Evolutionary conservation across 2,797 vertebrate species (phyloP).

Genomic region (Melanotaenia nigrans): DNA sequence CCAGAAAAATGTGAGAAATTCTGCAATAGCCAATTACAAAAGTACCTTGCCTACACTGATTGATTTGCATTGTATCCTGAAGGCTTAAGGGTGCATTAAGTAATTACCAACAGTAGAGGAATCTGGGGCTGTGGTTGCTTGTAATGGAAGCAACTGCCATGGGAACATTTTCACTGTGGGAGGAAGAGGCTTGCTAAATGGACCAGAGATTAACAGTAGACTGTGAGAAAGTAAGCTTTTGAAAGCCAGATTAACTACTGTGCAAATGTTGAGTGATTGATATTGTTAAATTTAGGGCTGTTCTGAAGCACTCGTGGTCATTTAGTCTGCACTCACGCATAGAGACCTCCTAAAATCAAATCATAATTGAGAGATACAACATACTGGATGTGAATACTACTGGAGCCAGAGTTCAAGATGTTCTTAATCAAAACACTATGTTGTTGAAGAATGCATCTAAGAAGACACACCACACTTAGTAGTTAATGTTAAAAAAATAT

Average conservation of each 20-base stretch:
- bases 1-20: constrained; percentile 41
- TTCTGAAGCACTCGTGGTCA: constrained; percentile 23
- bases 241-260: constrained; percentile 63
- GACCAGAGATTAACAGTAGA: constrained; percentile 63
- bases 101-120: constrained; percentile 68
- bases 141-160: constrained; percentile 66
- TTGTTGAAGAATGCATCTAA: neutral
- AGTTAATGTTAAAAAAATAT: neutral
- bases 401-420: neutral
- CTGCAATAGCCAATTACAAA: constrained; percentile 55
- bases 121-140: constrained; percentile 50
- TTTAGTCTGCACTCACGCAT: constrained; percentile 20
- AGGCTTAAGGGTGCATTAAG: constrained; percentile 73
- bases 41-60: constrained; percentile 49
- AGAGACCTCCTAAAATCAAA: constrained; percentile 1
- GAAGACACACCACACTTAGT: neutral
- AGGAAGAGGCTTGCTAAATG: constrained; percentile 70
- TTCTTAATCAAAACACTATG: constrained; percentile 1
- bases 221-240: constrained; percentile 55
- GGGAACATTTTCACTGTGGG: constrained; percentile 61
- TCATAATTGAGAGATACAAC: neutral
- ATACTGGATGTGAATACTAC: neutral
- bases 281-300: constrained; percentile 49
- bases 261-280: constrained; percentile 47
- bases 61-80: constrained; percentile 60